phyloP scores from a whole-genome alignment of 2,797 vertebrate genomes.

The Gobio occitaniae region DNA sequence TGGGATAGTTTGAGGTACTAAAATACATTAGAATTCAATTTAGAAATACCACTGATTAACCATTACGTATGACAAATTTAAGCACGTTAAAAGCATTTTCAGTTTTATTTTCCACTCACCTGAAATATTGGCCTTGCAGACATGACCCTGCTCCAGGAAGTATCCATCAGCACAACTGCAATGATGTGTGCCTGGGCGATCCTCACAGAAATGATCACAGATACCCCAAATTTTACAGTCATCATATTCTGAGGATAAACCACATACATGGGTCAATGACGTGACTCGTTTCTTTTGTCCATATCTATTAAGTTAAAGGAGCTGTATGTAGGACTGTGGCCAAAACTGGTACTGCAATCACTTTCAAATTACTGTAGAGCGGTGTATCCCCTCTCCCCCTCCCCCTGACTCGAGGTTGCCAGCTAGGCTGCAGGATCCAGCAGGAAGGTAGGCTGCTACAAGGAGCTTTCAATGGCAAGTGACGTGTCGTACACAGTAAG shows the following conservation, averaged over 20 bases:
- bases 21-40: neutral
- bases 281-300: neutral
- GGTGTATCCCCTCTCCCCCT: no score
- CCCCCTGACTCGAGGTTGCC: no score
- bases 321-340: no score
- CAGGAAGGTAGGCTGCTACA: no score
- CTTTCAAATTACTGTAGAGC: no score
- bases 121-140: conserved; percentile 77
- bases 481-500: no score
- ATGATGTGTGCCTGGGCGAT: conserved; percentile 75
- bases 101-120: conserved; percentile 59
- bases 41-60: neutral
- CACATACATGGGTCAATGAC: neutral
- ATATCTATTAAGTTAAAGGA: neutral
- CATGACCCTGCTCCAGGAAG: conserved; percentile 74
- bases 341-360: no score
- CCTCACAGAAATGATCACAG: conserved; percentile 81
- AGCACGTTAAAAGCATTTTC: neutral
- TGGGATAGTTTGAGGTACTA: neutral
- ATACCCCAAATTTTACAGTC: conserved; percentile 82
- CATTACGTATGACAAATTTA: neutral
- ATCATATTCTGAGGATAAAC: conserved; percentile 72
- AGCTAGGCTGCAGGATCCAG: no score
- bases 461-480: no score
- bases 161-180: conserved; percentile 78